These are phyloP conservation scores for Anticlea derivata DNA, from an alignment of 2,888 invertebrate species.

Conservation along the genomic window DNA sequence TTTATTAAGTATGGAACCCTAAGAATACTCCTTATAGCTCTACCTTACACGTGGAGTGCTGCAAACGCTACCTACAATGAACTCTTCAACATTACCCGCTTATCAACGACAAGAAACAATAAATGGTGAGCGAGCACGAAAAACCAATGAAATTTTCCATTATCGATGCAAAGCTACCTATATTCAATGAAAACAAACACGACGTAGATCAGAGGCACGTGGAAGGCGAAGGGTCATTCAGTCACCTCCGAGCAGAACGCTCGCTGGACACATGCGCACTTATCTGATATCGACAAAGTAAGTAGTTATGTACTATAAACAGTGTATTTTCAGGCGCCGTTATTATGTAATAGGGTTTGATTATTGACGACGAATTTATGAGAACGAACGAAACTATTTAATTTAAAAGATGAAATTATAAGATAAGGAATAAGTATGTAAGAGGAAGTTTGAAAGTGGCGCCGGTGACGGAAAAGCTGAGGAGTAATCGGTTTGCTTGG, in stretches of 20 bases:
- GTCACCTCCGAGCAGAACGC: conserved; percentile 40
- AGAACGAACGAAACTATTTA: too few relatives aligned
- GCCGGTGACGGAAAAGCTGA: too few relatives aligned
- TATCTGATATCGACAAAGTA: conserved; percentile 21
- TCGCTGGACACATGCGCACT: conserved; percentile 26
- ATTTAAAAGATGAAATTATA: too few relatives aligned
- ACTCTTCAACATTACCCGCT: conserved; percentile 52
- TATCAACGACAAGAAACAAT: conserved; percentile 65
- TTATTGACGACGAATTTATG: too few relatives aligned
- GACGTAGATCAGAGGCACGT: conserved; percentile 54
- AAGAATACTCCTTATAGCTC: conserved; percentile 27
- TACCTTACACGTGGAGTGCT: conserved; percentile 54
- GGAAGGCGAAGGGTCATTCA: conserved; percentile 44
- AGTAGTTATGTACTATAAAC: too few relatives aligned
- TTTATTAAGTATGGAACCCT: background rate
- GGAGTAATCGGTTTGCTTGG: too few relatives aligned
- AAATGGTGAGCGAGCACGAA: conserved; percentile 63
- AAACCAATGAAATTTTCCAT: conserved; percentile 69
- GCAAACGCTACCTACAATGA: conserved; percentile 35
- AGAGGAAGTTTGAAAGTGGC: too few relatives aligned
- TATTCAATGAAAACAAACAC: conserved; percentile 60
- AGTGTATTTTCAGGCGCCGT: conserved; percentile 3
- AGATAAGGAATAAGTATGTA: too few relatives aligned
- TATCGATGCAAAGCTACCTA: conserved; percentile 55
- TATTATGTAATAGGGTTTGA: too few relatives aligned